phyloP scores from a whole-genome alignment of 2,797 vertebrate species.

The Neopelma chrysocephalum region DNA sequence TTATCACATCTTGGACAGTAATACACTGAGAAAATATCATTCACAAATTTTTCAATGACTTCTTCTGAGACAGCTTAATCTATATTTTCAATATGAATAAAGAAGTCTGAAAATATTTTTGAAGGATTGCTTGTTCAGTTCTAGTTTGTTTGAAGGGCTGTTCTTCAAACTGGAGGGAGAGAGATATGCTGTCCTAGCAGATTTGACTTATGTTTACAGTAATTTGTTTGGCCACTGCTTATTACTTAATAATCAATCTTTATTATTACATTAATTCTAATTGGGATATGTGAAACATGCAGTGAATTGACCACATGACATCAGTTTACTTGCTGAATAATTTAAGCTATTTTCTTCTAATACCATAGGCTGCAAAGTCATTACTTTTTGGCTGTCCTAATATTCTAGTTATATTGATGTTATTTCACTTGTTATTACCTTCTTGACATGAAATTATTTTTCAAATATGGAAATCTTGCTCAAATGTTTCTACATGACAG shows the following conservation, averaged over 20 bases:
- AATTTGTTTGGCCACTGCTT: conserved; percentile 8
- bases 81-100: neutral
- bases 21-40: neutral
- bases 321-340: conserved; percentile 55
- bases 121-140: neutral
- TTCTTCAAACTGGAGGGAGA: neutral
- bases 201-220: conserved; percentile 7
- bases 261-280: conserved; percentile 41
- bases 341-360: conserved; percentile 46
- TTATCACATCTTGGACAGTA: neutral
- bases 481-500: conserved; percentile 58
- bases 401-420: conserved; percentile 50
- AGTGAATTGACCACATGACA: conserved; percentile 17
- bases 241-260: conserved; percentile 49
- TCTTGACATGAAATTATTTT: conserved; percentile 57
- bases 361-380: conserved; percentile 38
- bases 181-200: neutral
- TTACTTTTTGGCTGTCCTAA: conserved; percentile 44
- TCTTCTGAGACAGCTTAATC: neutral
- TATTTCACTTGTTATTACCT: conserved; percentile 66
- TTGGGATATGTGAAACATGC: conserved; percentile 11
- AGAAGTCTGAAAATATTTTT: neutral
- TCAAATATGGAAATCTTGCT: conserved; percentile 62
- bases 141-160: neutral
- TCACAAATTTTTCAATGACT: neutral